Conservation (phyloP, 2,113 vertebrate species). For the Apus apus region DNA sequence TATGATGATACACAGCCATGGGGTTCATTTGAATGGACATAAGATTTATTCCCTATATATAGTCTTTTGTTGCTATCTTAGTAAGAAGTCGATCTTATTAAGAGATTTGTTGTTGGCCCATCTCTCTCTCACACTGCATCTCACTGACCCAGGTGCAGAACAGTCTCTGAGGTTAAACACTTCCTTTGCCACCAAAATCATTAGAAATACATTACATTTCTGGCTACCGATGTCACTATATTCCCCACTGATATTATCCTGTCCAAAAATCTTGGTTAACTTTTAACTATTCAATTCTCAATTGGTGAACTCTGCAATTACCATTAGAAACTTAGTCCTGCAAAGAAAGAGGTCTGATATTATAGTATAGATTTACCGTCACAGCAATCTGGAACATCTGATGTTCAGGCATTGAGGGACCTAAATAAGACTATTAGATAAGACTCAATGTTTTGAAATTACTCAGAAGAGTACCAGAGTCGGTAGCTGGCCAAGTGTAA, state of each 20-base stretch:
- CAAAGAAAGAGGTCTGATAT: not conserved
- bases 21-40: not conserved
- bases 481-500: not conserved
- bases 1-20: not conserved
- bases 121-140: not conserved
- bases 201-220: not conserved
- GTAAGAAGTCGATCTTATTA: not conserved
- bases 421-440: not conserved
- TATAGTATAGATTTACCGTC: not conserved
- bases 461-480: not conserved
- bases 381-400: not conserved
- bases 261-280: not conserved
- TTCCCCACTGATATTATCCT: not conserved
- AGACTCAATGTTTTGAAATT: no score
- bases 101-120: not conserved
- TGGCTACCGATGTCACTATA: not conserved
- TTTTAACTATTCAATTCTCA: not conserved
- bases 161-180: not conserved
- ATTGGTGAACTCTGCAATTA: not conserved
- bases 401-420: rapidly evolving
- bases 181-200: not conserved
- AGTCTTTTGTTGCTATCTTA: not conserved
- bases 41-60: not conserved
- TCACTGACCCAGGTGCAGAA: not conserved
- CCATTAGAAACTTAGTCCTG: not conserved